Conservation (phyloP, 2,113 vertebrate genomes). For the Chloroceryle aenea region DNA sequence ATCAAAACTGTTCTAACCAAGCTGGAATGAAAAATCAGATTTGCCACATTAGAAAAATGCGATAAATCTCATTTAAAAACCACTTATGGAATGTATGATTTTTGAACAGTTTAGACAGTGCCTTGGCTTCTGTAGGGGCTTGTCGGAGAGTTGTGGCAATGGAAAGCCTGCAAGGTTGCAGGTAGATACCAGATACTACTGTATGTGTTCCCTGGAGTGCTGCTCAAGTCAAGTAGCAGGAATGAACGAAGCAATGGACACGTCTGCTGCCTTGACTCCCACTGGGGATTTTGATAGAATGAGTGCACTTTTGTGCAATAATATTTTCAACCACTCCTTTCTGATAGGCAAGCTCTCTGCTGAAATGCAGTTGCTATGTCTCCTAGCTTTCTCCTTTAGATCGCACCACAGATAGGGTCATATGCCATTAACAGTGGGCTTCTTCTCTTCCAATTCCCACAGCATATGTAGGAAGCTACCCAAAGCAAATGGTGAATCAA, state of each 20-base stretch:
- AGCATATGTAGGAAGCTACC: background rate
- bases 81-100: background rate
- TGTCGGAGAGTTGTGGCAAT: background rate
- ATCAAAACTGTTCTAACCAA: constrained; percentile 19
- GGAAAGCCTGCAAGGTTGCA: background rate
- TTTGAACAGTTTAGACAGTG: background rate
- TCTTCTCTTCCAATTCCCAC: background rate
- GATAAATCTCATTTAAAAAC: background rate
- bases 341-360: background rate
- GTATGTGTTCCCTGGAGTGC: background rate
- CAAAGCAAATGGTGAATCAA: background rate
- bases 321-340: background rate
- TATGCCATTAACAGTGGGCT: background rate
- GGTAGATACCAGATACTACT: background rate
- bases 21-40: background rate
- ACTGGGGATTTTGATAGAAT: background rate
- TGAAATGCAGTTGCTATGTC: background rate
- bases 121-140: background rate
- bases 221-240: background rate
- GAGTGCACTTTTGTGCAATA: background rate
- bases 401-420: background rate
- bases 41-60: background rate
- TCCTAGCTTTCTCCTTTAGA: background rate
- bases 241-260: background rate
- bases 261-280: background rate